phyloP scores from a whole-genome alignment of 2,888 invertebrate species.

The Sphecodes monilicornis region DNA sequence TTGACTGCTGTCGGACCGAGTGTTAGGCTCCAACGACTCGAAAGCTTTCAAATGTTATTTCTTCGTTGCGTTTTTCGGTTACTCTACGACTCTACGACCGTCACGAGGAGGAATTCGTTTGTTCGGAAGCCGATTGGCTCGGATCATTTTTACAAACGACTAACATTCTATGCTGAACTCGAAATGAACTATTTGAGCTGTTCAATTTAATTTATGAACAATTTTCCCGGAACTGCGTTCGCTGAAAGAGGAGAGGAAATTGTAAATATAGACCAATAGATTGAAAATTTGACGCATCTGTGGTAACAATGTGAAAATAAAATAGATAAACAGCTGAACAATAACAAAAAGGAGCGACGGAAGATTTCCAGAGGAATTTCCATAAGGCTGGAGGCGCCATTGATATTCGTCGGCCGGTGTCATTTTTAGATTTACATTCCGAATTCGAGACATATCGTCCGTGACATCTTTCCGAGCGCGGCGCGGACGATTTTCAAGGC shows the following conservation, averaged over 20 bases:
- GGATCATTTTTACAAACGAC: neutral
- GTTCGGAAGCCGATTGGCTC: neutral
- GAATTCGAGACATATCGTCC: conserved; percentile 50
- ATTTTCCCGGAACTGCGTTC: neutral
- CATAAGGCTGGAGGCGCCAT: neutral
- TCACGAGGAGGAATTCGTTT: neutral
- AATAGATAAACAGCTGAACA: too few relatives aligned
- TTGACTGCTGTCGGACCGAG: conserved; percentile 4
- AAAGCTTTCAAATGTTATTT: neutral
- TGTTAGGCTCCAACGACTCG: neutral
- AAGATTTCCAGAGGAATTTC: neutral
- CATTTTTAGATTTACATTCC: conserved; percentile 12
- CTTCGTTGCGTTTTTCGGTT: neutral
- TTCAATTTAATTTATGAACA: neutral
- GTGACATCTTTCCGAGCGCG: conserved; percentile 48
- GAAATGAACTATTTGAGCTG: too few relatives aligned
- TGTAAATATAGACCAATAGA: too few relatives aligned
- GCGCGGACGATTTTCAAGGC: conserved; percentile 64
- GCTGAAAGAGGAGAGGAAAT: too few relatives aligned
- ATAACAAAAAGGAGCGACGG: neutral
- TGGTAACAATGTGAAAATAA: neutral
- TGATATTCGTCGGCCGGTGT: neutral
- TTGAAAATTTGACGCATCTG: too few relatives aligned
- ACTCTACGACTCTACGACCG: neutral
- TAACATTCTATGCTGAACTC: neutral